Percentiles rank a stretch among this genome's conserved stretches.
Conservation (phyloP, 2,888 invertebrate genomes). For the Conchocele bisecta region DNA sequence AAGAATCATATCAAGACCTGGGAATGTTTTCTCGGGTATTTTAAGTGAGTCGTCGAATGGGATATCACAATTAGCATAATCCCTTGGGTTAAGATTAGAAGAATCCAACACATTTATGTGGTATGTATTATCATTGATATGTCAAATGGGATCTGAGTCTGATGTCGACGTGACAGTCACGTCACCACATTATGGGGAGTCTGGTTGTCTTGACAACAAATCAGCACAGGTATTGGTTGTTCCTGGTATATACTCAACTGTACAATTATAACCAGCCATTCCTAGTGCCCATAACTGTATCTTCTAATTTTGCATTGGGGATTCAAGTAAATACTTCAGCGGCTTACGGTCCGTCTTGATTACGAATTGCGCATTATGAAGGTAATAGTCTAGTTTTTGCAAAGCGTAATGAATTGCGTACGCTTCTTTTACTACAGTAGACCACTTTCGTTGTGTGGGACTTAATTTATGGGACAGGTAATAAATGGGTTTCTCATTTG, state of each 20-base stretch:
- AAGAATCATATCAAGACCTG: neutral
- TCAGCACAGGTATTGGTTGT: conserved; percentile 28
- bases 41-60: too few relatives aligned
- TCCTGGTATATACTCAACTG: conserved; percentile 34
- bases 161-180: too few relatives aligned
- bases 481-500: conserved; percentile 12
- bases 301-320: conserved; percentile 46
- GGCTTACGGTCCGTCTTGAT: conserved; percentile 36
- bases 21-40: too few relatives aligned
- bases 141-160: too few relatives aligned
- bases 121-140: too few relatives aligned
- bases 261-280: conserved; percentile 36
- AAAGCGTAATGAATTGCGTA: conserved; percentile 20
- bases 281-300: conserved; percentile 40
- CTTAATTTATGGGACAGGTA: conserved; percentile 2
- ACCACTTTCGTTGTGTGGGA: neutral
- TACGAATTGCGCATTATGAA: neutral
- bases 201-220: too few relatives aligned
- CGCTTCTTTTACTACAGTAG: conserved; percentile 1
- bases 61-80: too few relatives aligned
- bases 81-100: too few relatives aligned
- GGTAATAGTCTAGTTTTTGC: conserved; percentile 20
- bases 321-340: conserved; percentile 30
- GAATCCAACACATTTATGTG: too few relatives aligned
- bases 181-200: too few relatives aligned